Base-by-base conservation (phyloP, 2,797 vertebrate genomes). In the Trematomus bernacchii region DNA sequence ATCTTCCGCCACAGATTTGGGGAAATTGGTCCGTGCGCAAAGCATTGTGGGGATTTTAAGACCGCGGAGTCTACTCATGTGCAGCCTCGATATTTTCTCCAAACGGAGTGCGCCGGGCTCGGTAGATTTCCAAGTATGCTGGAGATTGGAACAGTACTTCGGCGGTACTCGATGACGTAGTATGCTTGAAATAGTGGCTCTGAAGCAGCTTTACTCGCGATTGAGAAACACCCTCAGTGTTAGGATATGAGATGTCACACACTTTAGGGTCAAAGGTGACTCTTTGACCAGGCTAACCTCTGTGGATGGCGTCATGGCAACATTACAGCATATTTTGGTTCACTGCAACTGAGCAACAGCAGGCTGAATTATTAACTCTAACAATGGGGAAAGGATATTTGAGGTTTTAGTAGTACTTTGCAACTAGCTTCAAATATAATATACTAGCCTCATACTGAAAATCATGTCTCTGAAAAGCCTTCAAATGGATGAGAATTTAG, bases 181-280 rank as follows among this genome's bases (percentile, higher is more conserved):
- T n/a, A n/a, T n/a, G n/a, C n/a, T n/a, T n/a, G n/a, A n/a, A n/a
- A n/a, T n/a, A n/a, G n/a, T n/a, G n/a, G n/a, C n/a, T n/a, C n/a
- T n/a, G n/a, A n/a, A n/a, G n/a, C n/a, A n/a, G n/a, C n/a, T n/a
- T n/a, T n/a, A n/a, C n/a, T n/a, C n/a, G n/a, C n/a, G n/a, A n/a
- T n/a, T n/a, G n/a, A n/a, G n/a, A n/a, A n/a, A n/a, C n/a, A n/a
- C n/a, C n/a, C 16, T 83, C 70, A 78, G 37, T 42, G 30, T 64
- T 73, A 68, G 7, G 59, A 47, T 71, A 2, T 14, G 37, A 48
- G 73, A 73, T 30, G 18, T 73, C 18, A 46, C 18, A 46, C 63
- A 79, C 48, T 30, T 44, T 16, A 3, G 27, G 27, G 61, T 66
- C 19, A 61, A 73, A 71, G 47, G 60, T 79, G 37, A 77, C 14